These are phyloP conservation scores for Helleia helle DNA, from an alignment of 2,888 invertebrate species.

Conservation along the genomic window DNA sequence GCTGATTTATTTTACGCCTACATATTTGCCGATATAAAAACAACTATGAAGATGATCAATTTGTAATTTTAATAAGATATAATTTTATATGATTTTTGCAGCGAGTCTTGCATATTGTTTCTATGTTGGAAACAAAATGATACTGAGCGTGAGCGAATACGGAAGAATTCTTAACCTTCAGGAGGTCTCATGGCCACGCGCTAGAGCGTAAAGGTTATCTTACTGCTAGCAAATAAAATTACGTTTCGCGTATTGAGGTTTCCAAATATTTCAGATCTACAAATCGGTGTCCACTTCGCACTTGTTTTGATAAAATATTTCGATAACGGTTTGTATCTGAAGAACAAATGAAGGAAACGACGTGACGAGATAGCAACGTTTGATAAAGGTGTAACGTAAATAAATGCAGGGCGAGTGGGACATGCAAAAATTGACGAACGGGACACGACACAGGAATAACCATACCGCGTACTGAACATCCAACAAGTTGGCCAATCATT, in stretches of 20 bases:
- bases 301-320: conserved; percentile 19
- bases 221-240: conserved; percentile 34
- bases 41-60: conserved; percentile 19
- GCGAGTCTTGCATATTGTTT: neutral
- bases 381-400: conserved; percentile 19
- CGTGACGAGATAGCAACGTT: conserved; percentile 26
- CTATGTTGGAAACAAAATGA: neutral
- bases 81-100: conserved; percentile 13
- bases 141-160: conserved; percentile 12
- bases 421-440: neutral
- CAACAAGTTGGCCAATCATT: no score
- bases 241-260: neutral
- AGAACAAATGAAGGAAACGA: conserved; percentile 32
- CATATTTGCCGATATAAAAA: conserved; percentile 21
- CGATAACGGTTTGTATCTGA: conserved; percentile 29
- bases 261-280: neutral
- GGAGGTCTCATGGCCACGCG: conserved; percentile 57
- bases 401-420: neutral
- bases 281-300: neutral
- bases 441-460: neutral
- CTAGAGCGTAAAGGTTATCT: conserved; percentile 56
- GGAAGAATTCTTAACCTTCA: conserved; percentile 52
- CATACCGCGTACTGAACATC: no score
- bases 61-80: neutral
- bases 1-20: conserved; percentile 43